Base-by-base conservation (phyloP, 2,888 invertebrate genomes). In the Leptogaster cylindrica region DNA sequence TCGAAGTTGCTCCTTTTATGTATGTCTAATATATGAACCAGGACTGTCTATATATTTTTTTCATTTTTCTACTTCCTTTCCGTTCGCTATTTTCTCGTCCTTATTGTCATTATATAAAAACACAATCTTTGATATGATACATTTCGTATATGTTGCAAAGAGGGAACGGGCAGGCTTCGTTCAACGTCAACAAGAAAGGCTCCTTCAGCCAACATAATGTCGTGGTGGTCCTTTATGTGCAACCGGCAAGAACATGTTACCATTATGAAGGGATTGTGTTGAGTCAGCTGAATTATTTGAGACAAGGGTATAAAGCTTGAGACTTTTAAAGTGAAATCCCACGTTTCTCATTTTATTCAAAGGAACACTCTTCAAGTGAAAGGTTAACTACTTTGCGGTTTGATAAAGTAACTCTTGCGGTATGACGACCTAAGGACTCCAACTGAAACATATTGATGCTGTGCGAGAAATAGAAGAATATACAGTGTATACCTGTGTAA, bases 281-380 rank as follows among this genome's bases (percentile, higher is more conserved):
- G 66, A 68, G 66, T 68, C 68, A 68, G 68, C 69, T 66, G 66
- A 69, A 69, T 69, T 63, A 65, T 66, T 68, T 63, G 61, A 61
- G 44, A 61, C 61, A 61, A 61, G 61, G 44, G 44, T 44, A 28
- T 61, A 44, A 44, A 28, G 61, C 27, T 12, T 20, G n/a, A 28
- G 28, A 28, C 28, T 31, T 61, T 61, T 61, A 61, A 61, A 61
- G 31, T 61, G 61, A 61, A 61, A 61, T 61, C 44, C 44, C 61
- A 61, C 44, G 61, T 61, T 61, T 61, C 31, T 61, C 55, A 31
- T 61, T 28, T 61, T 61, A 61, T 27, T 44, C 16, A 28, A 18
- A 12, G 61, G 44, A 44, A 44, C 61, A 44, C 36, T 55, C 18
- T 23, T 28, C 20, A 25, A 28, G 61, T n/a, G 44, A 61, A 61